These are phyloP conservation scores for Channa maculata DNA, from an alignment of 2,113 vertebrate species.

Conservation along the genomic window DNA sequence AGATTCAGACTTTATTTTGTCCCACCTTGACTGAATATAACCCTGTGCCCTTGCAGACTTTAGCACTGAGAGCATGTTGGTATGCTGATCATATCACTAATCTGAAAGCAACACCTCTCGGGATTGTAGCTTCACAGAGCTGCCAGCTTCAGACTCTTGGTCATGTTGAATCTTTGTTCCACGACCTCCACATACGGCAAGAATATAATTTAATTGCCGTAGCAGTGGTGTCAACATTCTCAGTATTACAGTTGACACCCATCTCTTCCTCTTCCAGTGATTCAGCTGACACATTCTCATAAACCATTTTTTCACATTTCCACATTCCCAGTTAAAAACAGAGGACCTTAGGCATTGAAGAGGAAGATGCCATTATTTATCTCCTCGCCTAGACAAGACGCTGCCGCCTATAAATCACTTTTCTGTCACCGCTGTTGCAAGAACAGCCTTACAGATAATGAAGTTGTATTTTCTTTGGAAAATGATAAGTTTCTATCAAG, in stretches of 20 bases:
- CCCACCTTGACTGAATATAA: too few species aligned
- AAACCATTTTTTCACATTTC: conserved; percentile 25
- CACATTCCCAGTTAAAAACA: not conserved
- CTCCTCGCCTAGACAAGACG: not conserved
- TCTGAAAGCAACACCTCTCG: not conserved
- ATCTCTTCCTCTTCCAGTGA: conserved; percentile 29
- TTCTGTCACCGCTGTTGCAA: conserved; percentile 24
- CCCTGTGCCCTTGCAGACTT: too few species aligned
- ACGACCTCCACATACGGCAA: not conserved
- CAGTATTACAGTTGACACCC: conserved; percentile 28
- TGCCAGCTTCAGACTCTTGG: not conserved
- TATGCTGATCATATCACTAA: too few species aligned
- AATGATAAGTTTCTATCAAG: conserved; percentile 23
- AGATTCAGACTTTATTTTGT: too few species aligned
- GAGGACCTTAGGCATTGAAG: not conserved
- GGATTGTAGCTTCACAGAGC: not conserved
- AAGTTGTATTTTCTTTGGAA: conserved; percentile 5
- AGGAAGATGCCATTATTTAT: conserved; percentile 20
- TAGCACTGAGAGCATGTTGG: too few species aligned
- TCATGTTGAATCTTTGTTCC: not conserved
- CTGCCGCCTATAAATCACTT: not conserved
- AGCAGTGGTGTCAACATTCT: conserved; percentile 7
- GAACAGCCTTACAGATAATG: conserved; percentile 1
- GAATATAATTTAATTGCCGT: conserved; percentile 7
- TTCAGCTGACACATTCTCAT: conserved; percentile 27